Percentiles rank a stretch among this genome's conserved stretches.
Conservation (phyloP, 2,113 vertebrate genomes). For the Lagopus leucura region DNA sequence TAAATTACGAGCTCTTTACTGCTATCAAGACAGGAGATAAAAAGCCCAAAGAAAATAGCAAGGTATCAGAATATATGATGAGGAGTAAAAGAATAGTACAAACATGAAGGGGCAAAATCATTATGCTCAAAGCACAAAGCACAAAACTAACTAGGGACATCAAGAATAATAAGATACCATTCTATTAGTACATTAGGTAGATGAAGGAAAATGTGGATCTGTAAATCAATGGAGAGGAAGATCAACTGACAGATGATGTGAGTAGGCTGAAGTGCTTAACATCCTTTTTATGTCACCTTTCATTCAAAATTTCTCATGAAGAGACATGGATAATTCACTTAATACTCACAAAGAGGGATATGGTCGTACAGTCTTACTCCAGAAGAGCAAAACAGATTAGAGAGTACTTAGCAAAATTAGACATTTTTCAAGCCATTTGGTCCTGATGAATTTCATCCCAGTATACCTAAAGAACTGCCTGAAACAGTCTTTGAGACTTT, state of each 20-base stretch:
- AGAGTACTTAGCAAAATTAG: neutral
- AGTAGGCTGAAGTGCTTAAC: slow-evolving; percentile 46
- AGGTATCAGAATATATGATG: neutral
- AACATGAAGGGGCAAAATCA: neutral
- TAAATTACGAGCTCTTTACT: neutral
- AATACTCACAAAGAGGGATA: neutral
- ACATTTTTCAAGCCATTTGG: neutral
- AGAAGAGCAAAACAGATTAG: neutral
- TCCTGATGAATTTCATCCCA: neutral
- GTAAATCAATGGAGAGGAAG: slow-evolving; percentile 18
- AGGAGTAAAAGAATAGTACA: neutral
- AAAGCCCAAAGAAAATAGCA: neutral
- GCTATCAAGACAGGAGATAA: neutral
- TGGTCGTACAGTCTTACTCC: neutral
- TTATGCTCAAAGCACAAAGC: neutral
- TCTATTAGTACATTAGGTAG: neutral
- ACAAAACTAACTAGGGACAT: neutral
- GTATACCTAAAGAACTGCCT: neutral
- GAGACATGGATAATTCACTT: neutral
- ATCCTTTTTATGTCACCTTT: slow-evolving; percentile 7
- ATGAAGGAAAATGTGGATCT: neutral
- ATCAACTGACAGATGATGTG: slow-evolving; percentile 40
- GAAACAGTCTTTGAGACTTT: neutral
- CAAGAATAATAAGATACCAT: neutral
- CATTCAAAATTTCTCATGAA: slow-evolving; percentile 37